Conservation (phyloP, 2,888 invertebrate genomes). For the Endotricha flammealis region DNA sequence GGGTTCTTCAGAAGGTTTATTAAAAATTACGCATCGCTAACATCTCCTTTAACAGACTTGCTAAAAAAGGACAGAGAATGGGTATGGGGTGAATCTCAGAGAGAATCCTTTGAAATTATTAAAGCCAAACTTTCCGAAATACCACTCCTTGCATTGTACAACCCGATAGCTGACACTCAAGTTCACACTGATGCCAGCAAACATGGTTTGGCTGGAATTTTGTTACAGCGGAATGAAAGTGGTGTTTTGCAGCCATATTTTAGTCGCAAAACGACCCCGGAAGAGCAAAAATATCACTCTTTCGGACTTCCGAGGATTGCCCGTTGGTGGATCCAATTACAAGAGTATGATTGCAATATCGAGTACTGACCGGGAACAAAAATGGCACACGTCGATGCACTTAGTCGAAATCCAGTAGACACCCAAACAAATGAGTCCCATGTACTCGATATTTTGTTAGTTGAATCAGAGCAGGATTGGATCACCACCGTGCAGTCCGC, state of each 20-base stretch:
- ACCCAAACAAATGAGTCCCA: not conserved
- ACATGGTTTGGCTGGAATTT: slow-evolving; percentile 7
- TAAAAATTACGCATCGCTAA: slow-evolving; percentile 17
- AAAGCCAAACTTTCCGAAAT: not conserved
- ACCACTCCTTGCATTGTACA: slow-evolving; percentile 4
- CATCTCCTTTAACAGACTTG: slow-evolving; percentile 18
- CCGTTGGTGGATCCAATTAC: slow-evolving; percentile 21
- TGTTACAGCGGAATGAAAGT: slow-evolving; percentile 1
- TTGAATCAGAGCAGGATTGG: slow-evolving; percentile 13
- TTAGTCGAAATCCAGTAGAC: slow-evolving; percentile 10
- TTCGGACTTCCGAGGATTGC: slow-evolving; percentile 20
- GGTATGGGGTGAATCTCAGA: slow-evolving; percentile 7
- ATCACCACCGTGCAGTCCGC: slow-evolving; percentile 14
- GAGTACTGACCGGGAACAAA: slow-evolving; percentile 17
- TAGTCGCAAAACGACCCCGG: slow-evolving; percentile 13
- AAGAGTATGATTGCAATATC: slow-evolving; percentile 20
- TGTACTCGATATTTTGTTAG: slow-evolving; percentile 4
- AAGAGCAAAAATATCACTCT: slow-evolving; percentile 12
- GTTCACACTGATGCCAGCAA: slow-evolving; percentile 12
- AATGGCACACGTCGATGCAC: slow-evolving; percentile 22
- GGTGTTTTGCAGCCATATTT: slow-evolving; percentile 11
- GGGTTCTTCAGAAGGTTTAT: slow-evolving; percentile 23
- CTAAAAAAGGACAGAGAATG: slow-evolving; percentile 12
- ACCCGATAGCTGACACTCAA: slow-evolving; percentile 4
- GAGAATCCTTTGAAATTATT: not conserved